phyloP scores from a whole-genome alignment of 2,888 invertebrate genomes.

The Habrosyne pyritoides region DNA sequence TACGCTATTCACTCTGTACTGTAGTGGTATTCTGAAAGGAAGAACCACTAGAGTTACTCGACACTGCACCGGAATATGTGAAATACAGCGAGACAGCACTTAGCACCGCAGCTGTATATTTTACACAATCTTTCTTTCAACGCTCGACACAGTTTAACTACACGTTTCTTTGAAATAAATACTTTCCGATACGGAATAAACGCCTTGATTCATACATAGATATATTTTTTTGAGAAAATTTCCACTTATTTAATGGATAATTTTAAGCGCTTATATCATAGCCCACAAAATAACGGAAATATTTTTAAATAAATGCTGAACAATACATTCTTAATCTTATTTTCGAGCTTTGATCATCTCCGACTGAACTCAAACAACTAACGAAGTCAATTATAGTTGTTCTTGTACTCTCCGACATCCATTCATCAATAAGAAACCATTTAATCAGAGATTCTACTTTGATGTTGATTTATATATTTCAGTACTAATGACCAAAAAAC shows the following conservation, averaged over 20 bases:
- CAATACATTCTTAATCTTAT: neutral
- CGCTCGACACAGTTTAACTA: neutral
- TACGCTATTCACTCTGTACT: slow-evolving; percentile 18
- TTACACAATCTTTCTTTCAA: neutral
- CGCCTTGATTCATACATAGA: neutral
- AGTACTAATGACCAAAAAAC: neutral
- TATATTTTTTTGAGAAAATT: too few relatives aligned
- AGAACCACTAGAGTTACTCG: slow-evolving; percentile 38
- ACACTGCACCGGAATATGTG: slow-evolving; percentile 37
- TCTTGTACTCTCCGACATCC: neutral
- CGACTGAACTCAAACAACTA: too few relatives aligned
- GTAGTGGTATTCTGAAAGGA: slow-evolving; percentile 30
- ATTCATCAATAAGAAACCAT: neutral
- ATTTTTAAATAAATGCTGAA: neutral
- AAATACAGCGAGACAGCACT: slow-evolving; percentile 32
- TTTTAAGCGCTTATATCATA: too few relatives aligned
- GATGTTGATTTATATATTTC: neutral
- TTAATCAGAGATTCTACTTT: neutral
- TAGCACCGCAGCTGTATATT: slow-evolving; percentile 9
- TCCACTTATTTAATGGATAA: too few relatives aligned
- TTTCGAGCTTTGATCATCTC: too few relatives aligned
- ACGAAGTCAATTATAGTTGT: neutral
- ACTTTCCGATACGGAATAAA: neutral
- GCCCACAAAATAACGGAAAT: too few relatives aligned
- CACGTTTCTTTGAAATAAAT: slow-evolving; percentile 1